Evolutionary conservation across 2,113 vertebrate genomes (phyloP).

Genomic region (Bagarius yarrelli): DNA sequence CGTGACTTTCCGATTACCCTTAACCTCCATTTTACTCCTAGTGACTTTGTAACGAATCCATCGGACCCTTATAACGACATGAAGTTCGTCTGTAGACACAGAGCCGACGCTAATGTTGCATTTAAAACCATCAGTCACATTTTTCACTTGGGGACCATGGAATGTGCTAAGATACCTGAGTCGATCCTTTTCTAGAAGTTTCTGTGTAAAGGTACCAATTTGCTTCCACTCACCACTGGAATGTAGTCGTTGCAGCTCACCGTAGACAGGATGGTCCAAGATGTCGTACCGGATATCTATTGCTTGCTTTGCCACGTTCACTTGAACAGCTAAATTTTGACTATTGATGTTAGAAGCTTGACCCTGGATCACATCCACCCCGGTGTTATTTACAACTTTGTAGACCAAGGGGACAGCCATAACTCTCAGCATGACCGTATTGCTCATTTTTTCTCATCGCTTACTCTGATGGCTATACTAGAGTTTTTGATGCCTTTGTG

Average conservation of each 20-base stretch:
- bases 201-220: conserved; percentile 74
- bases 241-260: conserved; percentile 75
- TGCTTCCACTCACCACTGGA: conserved; percentile 75
- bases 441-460: conserved; percentile 82
- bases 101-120: conserved; percentile 75
- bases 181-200: conserved; percentile 67
- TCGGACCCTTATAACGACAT: conserved; percentile 69
- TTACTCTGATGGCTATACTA: conserved; percentile 79
- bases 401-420: conserved; percentile 75
- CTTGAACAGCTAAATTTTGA: conserved; percentile 75
- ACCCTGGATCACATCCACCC: conserved; percentile 76
- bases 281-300: conserved; percentile 74
- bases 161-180: conserved; percentile 78
- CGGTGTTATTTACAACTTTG: conserved; percentile 74
- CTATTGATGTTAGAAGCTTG: conserved; percentile 65
- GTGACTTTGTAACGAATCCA: conserved; percentile 79
- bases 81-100: conserved; percentile 63
- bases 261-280: conserved; percentile 71
- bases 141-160: conserved; percentile 68
- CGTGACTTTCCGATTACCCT: conserved; percentile 61
- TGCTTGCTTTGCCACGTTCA: conserved; percentile 66
- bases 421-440: conserved; percentile 78
- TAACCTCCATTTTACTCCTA: conserved; percentile 73
- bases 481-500: conserved; percentile 76
- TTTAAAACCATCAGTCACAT: conserved; percentile 75